Conservation (phyloP, 2,113 vertebrate species). For the Eurypyga helias region DNA sequence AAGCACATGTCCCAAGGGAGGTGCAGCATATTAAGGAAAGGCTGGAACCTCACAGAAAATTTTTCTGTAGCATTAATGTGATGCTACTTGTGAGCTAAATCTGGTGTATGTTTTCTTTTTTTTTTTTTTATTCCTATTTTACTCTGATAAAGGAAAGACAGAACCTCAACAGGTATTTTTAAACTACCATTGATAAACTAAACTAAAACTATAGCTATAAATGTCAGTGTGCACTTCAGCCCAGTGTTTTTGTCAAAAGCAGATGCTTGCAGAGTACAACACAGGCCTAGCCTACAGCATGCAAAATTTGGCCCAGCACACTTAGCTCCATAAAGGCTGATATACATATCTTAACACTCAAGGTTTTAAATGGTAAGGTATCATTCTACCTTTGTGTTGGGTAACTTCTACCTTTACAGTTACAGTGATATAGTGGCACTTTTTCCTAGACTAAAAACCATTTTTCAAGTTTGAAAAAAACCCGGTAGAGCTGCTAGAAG, state of each 20-base stretch:
- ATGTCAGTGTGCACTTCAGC: background rate
- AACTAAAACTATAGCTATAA: background rate
- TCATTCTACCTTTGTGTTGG: background rate
- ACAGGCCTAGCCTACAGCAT: background rate
- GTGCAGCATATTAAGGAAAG: background rate
- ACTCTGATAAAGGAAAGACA: background rate
- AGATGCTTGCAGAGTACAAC: background rate
- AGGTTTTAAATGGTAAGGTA: background rate
- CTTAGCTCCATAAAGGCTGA: background rate
- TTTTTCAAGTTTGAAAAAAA: slow-evolving; percentile 13
- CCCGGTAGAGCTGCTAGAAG: background rate
- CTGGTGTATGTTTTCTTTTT: no score
- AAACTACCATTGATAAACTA: background rate
- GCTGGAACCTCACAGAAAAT: background rate
- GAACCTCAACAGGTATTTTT: background rate
- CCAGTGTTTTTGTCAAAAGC: background rate
- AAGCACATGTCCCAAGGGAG: background rate
- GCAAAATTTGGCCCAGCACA: background rate
- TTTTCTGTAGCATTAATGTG: background rate
- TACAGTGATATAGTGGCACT: background rate
- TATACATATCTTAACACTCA: background rate
- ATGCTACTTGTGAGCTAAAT: background rate
- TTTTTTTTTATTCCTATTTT: background rate
- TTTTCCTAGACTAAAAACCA: slow-evolving; percentile 30
- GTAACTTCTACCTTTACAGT: background rate